These are phyloP conservation scores for Chloroceryle amazona DNA, from an alignment of 2,797 vertebrate genomes.

Conservation along the genomic window DNA sequence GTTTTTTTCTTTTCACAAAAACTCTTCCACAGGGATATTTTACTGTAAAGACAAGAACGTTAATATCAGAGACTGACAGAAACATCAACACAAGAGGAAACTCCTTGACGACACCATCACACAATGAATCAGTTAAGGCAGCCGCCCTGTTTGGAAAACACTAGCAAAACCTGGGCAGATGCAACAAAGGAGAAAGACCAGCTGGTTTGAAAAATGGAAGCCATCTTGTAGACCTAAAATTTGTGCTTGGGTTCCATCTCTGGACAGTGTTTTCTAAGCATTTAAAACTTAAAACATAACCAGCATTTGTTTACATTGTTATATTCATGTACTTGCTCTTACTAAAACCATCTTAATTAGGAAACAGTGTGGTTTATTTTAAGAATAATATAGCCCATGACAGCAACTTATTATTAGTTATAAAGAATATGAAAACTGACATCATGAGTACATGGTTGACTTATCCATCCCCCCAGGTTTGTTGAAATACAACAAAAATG, in stretches of 20 bases:
- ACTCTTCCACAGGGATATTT: conserved; percentile 83
- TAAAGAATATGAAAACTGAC: neutral
- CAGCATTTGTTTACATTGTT: neutral
- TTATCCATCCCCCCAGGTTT: neutral
- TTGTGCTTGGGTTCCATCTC: neutral
- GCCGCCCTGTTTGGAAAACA: neutral
- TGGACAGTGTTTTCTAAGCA: neutral
- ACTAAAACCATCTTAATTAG: neutral
- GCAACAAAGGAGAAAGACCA: neutral
- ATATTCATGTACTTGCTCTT: neutral
- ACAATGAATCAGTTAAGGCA: neutral
- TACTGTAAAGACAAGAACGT: conserved; percentile 72
- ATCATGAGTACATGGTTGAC: neutral
- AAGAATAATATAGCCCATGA: neutral
- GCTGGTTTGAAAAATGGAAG: neutral
- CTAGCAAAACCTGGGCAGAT: neutral
- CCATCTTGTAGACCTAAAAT: neutral
- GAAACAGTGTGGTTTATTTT: neutral
- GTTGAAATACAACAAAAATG: neutral
- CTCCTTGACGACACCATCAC: neutral
- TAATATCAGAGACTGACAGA: neutral
- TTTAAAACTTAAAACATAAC: neutral
- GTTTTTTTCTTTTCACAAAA: conserved; percentile 24
- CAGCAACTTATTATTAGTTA: neutral
- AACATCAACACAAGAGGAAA: neutral